A percentile compares a stretch with the other conserved stretches of the same genome.
These are phyloP conservation scores for Leucozona laternaria DNA, from an alignment of 2,888 invertebrate species.

Conservation along the genomic window DNA sequence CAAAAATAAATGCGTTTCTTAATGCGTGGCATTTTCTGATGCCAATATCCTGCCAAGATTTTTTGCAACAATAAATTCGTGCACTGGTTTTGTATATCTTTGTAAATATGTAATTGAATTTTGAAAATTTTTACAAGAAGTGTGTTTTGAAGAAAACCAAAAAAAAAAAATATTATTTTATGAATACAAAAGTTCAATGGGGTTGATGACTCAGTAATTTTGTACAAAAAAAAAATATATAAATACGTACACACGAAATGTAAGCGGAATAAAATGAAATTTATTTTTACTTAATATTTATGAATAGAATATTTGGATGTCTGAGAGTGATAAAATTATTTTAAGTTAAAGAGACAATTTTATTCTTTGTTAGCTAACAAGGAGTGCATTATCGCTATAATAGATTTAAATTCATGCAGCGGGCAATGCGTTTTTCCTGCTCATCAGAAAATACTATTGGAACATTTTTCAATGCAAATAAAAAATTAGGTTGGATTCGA, in stretches of 20 bases:
- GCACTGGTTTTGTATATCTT: background rate
- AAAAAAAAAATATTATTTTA: conserved; percentile 3
- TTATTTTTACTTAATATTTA: conserved; percentile 45
- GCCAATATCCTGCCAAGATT: conserved; percentile 12
- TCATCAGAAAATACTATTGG: too few species aligned
- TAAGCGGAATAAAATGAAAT: background rate
- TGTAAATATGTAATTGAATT: background rate
- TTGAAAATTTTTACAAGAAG: conserved; percentile 27
- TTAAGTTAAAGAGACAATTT: conserved; percentile 23
- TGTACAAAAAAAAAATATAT: background rate
- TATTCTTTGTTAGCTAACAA: conserved; percentile 7
- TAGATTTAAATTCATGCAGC: background rate
- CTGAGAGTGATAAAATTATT: conserved; percentile 42
- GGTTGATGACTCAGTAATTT: conserved; percentile 57
- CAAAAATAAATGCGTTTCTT: conserved; percentile 27
- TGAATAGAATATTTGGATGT: conserved; percentile 34
- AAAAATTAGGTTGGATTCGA: too few species aligned
- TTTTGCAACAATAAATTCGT: conserved; percentile 14
- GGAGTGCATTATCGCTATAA: background rate
- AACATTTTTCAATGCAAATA: too few species aligned
- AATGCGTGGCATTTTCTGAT: conserved; percentile 18
- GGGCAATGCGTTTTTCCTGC: background rate
- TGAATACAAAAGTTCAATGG: conserved; percentile 17
- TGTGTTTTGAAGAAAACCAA: background rate
- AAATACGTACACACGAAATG: background rate